Evolutionary conservation across 2,797 vertebrate species (phyloP), one percentile per base, ranked within the genome.

Genomic region (Sciurus carolinensis): DNA sequence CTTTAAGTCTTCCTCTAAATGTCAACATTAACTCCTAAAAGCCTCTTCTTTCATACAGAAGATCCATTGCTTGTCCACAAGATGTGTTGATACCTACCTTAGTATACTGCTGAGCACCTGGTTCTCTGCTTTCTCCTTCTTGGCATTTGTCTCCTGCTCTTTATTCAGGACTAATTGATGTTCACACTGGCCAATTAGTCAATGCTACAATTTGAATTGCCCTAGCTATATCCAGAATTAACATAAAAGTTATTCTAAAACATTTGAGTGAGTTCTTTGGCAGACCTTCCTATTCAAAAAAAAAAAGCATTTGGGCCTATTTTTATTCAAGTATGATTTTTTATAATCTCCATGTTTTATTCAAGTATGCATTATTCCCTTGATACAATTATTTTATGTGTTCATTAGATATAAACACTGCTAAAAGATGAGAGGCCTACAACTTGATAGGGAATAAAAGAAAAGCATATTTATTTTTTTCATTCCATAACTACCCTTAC

Each of bases 221-320:
- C 67, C 72, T 93, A 90, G 94, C 79, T 88, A 73, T 71, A 90
- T 62, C 69, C 76, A 96, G 85, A 97, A 93, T 92, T 95, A 94
- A 92, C 84, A 95, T 44, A 69, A 96, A 95, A 82, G 42, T 14
- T 50, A 90, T 87, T 72, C 91, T 76, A 67, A 95, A 96, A 94
- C 91, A 86, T 89, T 85, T 94, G 11, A 85, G 39, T 75, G 52
- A 42, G 1, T 72, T 95, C 59, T 87, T 88, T 66, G 42, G 42
- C n/a, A 93, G 26, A 47, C 73, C 75, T 80, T 94, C 39, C 72
- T 81, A 66, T 85, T 94, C 95, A 14, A 81, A 89, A 26, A 62
- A 62, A 57, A 12, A 84, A 91, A 12, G 72, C 11, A 79, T 79
- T 67, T 71, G 62, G 26, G 24, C 73, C n/a, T 52, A 89, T 90